Conservation (phyloP, 2,888 invertebrate species). For the Subacronicta megacephala region DNA sequence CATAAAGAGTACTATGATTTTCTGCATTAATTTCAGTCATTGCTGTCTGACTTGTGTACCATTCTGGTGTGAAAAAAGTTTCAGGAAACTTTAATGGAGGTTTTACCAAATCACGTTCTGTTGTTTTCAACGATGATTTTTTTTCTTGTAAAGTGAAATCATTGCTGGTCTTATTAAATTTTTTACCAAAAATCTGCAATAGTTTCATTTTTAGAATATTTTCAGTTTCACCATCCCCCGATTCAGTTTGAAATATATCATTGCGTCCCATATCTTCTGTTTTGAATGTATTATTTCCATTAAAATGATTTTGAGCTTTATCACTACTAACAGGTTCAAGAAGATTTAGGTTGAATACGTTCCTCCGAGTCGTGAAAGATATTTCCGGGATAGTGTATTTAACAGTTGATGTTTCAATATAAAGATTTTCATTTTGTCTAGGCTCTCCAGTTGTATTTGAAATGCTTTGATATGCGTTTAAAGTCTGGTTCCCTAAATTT, state of each 20-base stretch:
- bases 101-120: too few species aligned
- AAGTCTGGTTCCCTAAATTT: not conserved
- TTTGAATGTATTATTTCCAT: not conserved
- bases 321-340: not conserved
- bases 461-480: not conserved
- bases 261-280: not conserved
- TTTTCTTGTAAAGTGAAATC: too few species aligned
- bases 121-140: too few species aligned
- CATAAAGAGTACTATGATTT: not conserved
- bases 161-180: too few species aligned
- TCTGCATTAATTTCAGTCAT: not conserved
- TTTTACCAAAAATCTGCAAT: too few species aligned
- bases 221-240: too few species aligned
- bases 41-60: not conserved
- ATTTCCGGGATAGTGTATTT: not conserved
- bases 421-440: not conserved
- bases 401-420: slow-evolving; percentile 1
- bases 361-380: not conserved
- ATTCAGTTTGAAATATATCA: not conserved
- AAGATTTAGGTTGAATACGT: not conserved
- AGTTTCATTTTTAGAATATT: too few species aligned
- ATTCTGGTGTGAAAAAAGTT: not conserved
- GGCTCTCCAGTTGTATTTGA: not conserved
- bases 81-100: too few species aligned
- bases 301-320: not conserved